Conservation (phyloP, 2,113 vertebrate species). For the Phylloscopus trochiloides region DNA sequence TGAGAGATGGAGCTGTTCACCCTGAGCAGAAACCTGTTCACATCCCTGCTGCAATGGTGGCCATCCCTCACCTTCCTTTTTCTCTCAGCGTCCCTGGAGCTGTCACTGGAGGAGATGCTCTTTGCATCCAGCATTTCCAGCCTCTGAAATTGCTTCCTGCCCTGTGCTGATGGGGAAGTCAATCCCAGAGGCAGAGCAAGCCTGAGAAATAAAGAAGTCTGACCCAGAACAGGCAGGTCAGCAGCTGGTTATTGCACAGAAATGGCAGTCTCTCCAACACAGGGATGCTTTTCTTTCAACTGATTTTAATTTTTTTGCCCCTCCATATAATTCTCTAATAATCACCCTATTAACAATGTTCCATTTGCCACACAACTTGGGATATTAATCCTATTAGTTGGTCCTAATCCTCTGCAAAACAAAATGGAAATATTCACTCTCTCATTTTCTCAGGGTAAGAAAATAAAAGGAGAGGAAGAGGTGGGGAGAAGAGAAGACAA, state of each 20-base stretch:
- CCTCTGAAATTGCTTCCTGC: background rate
- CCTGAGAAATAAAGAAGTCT: slow-evolving; percentile 11
- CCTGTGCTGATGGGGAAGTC: background rate
- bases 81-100: background rate
- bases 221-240: background rate
- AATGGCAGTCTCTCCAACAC: background rate
- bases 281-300: background rate
- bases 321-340: slow-evolving; percentile 58
- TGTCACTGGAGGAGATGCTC: background rate
- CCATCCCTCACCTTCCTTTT: background rate
- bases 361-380: slow-evolving; percentile 54
- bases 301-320: slow-evolving; percentile 6
- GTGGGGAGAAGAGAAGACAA: background rate
- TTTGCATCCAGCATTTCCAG: background rate
- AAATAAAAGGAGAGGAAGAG: background rate
- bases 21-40: background rate
- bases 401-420: slow-evolving; percentile 49
- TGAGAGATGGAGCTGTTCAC: background rate
- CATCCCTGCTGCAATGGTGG: background rate
- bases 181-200: slow-evolving; percentile 9
- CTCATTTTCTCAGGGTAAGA: slow-evolving; percentile 44
- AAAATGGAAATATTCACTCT: slow-evolving; percentile 56
- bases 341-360: slow-evolving; percentile 61
- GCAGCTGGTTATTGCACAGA: background rate
- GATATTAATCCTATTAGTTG: slow-evolving; percentile 69